phyloP scores from a whole-genome alignment of 2,797 vertebrate genomes.

The Artibeus lituratus region DNA sequence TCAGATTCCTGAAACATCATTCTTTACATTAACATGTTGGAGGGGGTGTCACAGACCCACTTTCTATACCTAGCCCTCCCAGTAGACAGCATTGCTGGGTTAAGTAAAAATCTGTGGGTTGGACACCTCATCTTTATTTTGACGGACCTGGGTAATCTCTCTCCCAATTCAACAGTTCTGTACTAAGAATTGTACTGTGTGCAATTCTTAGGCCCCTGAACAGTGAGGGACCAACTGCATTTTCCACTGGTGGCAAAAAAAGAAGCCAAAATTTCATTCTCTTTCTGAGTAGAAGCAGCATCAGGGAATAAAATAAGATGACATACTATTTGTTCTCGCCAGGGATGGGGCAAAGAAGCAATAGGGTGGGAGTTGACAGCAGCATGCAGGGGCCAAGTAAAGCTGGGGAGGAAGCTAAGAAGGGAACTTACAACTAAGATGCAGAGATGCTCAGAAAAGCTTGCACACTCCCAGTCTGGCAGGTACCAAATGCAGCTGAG shows the following conservation, averaged over 20 bases:
- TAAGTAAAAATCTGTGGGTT: neutral
- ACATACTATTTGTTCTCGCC: neutral
- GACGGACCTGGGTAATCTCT: neutral
- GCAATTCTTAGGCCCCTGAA: neutral
- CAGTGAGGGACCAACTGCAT: neutral
- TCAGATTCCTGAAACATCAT: neutral
- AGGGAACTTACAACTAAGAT: neutral
- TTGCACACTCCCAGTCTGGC: neutral
- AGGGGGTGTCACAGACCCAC: neutral
- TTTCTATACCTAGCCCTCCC: neutral
- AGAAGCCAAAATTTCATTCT: neutral
- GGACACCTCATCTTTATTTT: neutral
- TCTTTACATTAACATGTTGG: neutral
- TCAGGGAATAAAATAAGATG: neutral
- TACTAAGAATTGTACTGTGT: neutral
- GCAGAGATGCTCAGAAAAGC: neutral
- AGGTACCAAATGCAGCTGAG: neutral
- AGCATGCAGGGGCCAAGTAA: neutral
- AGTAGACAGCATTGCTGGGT: neutral
- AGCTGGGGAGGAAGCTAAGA: neutral
- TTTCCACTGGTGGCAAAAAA: neutral
- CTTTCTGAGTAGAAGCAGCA: neutral
- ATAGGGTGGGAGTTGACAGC: neutral
- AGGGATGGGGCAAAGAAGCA: neutral
- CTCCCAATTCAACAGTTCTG: neutral